Conservation (phyloP, 2,797 vertebrate genomes). For the Sebastes wilsoni region DNA sequence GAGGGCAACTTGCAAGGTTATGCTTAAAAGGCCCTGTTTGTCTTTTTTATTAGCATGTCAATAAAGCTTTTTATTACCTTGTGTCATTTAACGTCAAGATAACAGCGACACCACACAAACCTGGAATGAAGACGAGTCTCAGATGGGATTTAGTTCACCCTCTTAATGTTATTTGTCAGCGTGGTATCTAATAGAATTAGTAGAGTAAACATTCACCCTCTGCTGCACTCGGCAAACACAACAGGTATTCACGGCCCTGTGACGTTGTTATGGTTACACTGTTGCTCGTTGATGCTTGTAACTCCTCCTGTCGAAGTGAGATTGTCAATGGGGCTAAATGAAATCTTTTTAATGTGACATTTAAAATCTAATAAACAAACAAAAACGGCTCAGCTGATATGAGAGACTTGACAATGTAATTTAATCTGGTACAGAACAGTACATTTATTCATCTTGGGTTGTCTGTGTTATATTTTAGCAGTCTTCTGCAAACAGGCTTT, state of each 20-base stretch:
- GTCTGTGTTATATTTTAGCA: neutral
- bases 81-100: constrained; percentile 8
- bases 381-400: neutral
- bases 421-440: neutral
- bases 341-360: neutral
- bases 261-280: constrained; percentile 26
- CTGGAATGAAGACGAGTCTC: constrained; percentile 1
- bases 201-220: constrained; percentile 35
- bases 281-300: neutral
- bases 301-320: neutral
- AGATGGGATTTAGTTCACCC: neutral
- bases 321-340: neutral
- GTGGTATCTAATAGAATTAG: constrained; percentile 31
- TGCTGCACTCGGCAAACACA: constrained; percentile 29
- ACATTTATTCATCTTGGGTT: neutral
- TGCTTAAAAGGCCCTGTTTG: constrained; percentile 1
- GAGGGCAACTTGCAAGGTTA: constrained; percentile 19
- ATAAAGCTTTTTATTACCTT: constrained; percentile 32
- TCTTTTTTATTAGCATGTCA: constrained; percentile 34
- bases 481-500: neutral
- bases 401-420: neutral
- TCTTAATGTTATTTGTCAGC: constrained; percentile 19
- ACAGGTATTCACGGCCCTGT: neutral
- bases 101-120: constrained; percentile 18
- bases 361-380: neutral